Evolutionary conservation across 2,113 vertebrate species (phyloP), one percentile per base, ranked within the genome.

Genomic region (Amphiprion ocellaris): DNA sequence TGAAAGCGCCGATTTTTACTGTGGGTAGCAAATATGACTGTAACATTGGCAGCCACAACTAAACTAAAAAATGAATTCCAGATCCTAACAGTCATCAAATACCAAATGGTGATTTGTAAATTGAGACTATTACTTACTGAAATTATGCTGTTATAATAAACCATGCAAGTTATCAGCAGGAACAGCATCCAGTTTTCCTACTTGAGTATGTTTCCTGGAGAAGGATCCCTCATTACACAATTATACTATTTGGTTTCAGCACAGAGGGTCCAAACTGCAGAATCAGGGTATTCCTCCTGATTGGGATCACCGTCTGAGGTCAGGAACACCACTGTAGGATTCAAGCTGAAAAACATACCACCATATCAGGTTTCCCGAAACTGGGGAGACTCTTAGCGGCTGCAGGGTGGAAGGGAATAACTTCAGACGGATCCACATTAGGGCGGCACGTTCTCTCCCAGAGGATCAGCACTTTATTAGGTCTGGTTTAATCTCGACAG

Each of bases 241-340:
- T 93, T 91, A 93, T 90, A 82, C 81, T 93, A 90, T 94, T 91
- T 84, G 83, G 92, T 93, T 93, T 90, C 92, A 86, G 83, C 16
- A 11, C 47, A 74, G 76, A 76, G 67, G 86, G 69, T 85, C 78
- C 86, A 93, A 91, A 93, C 89, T 92, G 93, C 92, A 86, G 90
- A 84, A 92, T 91, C 87, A 92, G 91, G 89, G 88, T 93, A 92
- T 93, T 93, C 90, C 84, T 89, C 55, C 41, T 89, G 83, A 90
- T 92, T 92, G 87, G 90, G 82, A 89, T 86, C 85, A 70, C 83
- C 85, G 90, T 92, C 87, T 91, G 89, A 89, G 89, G 88, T 91
- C 79, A 63, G 87, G 88, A 93, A 89, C 87, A 88, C 92, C 86
- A 33, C 85, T 82, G 80, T 74, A 65, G 87, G 80, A 89, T 89